phyloP scores from a whole-genome alignment of 2,888 invertebrate species.

The Idaea straminata region DNA sequence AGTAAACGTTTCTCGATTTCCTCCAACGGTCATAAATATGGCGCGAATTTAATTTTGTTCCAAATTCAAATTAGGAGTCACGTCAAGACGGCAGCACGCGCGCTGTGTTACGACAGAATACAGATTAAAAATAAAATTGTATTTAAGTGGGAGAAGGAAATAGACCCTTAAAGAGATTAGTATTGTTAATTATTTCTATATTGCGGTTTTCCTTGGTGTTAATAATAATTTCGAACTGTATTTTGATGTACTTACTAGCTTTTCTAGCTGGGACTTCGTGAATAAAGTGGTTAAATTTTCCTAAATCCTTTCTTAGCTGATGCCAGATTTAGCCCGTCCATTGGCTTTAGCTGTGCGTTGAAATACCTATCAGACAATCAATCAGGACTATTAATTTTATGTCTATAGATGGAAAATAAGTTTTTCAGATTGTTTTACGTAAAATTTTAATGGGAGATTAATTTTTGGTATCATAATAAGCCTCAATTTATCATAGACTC shows the following conservation, averaged over 20 bases:
- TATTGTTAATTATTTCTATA: conserved; percentile 23
- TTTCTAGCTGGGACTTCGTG: no score
- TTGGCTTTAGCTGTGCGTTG: no score
- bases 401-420: no score
- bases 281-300: no score
- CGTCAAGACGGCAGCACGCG: conserved; percentile 68
- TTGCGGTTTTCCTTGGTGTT: conserved; percentile 15
- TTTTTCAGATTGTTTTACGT: no score
- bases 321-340: no score
- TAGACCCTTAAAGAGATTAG: conserved; percentile 22
- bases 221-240: background rate
- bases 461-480: no score
- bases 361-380: no score
- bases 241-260: background rate
- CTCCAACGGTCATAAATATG: conserved; percentile 71
- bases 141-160: conserved; percentile 19
- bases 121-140: conserved; percentile 38
- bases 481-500: no score
- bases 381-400: no score
- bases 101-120: conserved; percentile 54
- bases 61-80: conserved; percentile 72
- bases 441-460: no score
- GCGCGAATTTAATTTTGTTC: conserved; percentile 72
- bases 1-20: conserved; percentile 51
- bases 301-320: no score